Evolutionary conservation across 2,113 vertebrate genomes (phyloP).

Genomic region (Ochotona princeps): DNA sequence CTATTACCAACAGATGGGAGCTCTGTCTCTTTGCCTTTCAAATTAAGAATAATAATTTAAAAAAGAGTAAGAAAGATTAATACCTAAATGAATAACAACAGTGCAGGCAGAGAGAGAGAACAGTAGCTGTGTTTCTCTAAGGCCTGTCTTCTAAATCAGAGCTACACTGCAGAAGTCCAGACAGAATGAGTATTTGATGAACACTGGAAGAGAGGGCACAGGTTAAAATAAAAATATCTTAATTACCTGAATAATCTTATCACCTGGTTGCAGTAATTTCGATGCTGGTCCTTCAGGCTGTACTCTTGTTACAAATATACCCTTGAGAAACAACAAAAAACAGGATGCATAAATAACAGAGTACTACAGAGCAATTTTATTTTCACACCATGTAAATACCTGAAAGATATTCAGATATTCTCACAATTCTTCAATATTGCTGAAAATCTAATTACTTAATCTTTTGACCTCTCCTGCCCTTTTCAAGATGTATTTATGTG

Average conservation of each 20-base stretch:
- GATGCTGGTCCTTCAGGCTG: conserved; percentile 97
- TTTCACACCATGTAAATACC: conserved; percentile 14
- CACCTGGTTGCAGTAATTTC: conserved; percentile 96
- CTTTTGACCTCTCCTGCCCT: too few relatives aligned
- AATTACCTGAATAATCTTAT: conserved; percentile 95
- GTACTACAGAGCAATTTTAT: not conserved
- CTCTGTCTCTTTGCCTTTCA: too few relatives aligned
- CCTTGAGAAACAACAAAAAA: conserved; percentile 87
- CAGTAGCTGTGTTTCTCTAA: not conserved
- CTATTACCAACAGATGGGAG: too few relatives aligned
- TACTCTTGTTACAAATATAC: conserved; percentile 98
- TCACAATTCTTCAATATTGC: not conserved
- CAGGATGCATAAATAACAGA: not conserved
- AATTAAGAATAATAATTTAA: too few relatives aligned
- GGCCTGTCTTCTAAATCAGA: not conserved
- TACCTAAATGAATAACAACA: not conserved
- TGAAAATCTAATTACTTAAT: too few relatives aligned
- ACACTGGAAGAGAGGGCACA: not conserved
- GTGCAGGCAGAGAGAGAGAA: not conserved
- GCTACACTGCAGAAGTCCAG: not conserved
- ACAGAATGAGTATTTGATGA: not conserved
- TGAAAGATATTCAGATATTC: not conserved
- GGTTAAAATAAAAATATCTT: conserved; percentile 21
- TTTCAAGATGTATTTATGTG: too few relatives aligned
- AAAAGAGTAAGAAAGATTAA: too few relatives aligned